Percentiles rank a stretch among this genome's conserved stretches.
Conservation (phyloP, 37 sponge, comb jelly and placozoan genomes). For the Aphrocallistes beatrix region DNA sequence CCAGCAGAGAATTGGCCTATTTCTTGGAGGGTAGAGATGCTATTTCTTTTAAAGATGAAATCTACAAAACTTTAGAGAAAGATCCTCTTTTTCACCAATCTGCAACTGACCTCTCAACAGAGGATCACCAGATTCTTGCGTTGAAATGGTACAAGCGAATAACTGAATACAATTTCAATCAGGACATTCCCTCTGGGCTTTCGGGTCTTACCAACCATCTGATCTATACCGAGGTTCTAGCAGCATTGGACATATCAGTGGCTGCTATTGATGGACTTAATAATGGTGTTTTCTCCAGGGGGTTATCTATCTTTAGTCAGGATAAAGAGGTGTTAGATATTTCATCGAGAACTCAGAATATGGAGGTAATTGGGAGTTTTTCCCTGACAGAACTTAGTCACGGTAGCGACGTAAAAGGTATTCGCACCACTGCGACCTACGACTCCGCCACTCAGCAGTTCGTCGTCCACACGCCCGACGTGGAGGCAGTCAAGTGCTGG, state of each 20-base stretch:
- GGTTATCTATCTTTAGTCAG: neutral
- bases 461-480: conserved; percentile 78
- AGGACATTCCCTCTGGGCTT: neutral
- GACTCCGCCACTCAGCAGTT: conserved; percentile 83
- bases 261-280: neutral
- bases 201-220: neutral
- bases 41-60: neutral
- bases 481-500: conserved; percentile 92
- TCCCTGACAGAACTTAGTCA: conserved; percentile 88
- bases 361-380: conserved; percentile 83
- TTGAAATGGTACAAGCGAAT: neutral
- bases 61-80: neutral
- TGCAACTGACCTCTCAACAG: neutral
- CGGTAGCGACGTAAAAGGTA: conserved; percentile 74
- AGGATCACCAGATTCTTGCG: conserved; percentile 14
- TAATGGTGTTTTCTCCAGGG: neutral
- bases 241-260: neutral
- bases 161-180: neutral
- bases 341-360: neutral
- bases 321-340: neutral
- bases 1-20: neutral
- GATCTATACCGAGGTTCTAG: neutral
- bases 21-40: neutral
- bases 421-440: conserved; percentile 91
- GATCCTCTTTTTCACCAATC: conserved; percentile 1